phyloP scores from a whole-genome alignment of 2,797 vertebrate species.

The Eleutherodactylus coqui region DNA sequence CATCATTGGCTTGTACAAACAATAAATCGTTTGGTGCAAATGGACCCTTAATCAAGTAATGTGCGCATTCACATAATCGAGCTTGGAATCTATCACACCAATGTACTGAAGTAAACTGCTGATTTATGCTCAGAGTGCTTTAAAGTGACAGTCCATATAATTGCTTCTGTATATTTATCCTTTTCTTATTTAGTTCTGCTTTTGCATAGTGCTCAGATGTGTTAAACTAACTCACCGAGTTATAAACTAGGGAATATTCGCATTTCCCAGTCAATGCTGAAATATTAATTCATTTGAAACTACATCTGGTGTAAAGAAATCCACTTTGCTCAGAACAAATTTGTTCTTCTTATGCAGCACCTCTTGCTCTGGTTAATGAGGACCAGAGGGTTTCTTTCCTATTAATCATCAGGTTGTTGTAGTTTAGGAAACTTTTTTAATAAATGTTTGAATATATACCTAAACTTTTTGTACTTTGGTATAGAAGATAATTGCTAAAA shows the following conservation, averaged over 20 bases:
- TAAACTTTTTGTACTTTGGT: too few relatives aligned
- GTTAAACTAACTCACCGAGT: neutral
- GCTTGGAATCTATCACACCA: neutral
- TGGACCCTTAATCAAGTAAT: neutral
- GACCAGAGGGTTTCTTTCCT: neutral
- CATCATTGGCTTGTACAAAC: too few relatives aligned
- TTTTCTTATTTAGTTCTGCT: neutral
- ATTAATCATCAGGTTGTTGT: neutral
- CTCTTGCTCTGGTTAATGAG: neutral
- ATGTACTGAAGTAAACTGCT: conserved; percentile 9
- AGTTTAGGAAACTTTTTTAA: neutral
- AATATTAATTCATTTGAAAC: neutral
- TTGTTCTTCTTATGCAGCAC: neutral
- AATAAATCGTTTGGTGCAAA: too few relatives aligned
- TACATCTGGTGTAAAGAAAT: neutral
- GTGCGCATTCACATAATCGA: neutral
- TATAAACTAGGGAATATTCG: neutral
- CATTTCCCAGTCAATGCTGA: neutral
- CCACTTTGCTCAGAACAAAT: neutral
- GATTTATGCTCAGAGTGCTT: neutral
- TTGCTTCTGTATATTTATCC: neutral
- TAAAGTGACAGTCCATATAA: neutral
- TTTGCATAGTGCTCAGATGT: neutral
- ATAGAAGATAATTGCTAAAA: too few relatives aligned
- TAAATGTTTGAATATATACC: neutral